phyloP scores from a whole-genome alignment of 2,888 invertebrate genomes.

The Apotomis turbidana region DNA sequence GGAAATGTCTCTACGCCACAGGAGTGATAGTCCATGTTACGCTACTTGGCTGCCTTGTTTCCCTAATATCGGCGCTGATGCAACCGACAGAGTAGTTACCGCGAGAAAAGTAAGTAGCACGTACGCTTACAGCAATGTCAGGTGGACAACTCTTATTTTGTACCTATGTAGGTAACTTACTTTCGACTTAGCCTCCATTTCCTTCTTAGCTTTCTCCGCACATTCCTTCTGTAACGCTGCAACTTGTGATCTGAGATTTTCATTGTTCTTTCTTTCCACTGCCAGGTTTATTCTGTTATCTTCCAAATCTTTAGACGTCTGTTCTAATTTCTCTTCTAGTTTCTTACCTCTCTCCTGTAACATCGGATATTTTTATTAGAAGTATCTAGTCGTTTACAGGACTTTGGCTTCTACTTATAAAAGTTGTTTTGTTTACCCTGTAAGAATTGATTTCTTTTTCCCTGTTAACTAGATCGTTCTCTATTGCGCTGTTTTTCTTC shows the following conservation, averaged over 20 bases:
- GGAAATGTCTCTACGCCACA: too few relatives aligned
- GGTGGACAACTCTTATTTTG: too few relatives aligned
- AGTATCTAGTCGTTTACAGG: too few relatives aligned
- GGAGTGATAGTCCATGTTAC: too few relatives aligned
- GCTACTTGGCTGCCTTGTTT: too few relatives aligned
- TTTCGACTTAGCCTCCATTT: constrained; percentile 77
- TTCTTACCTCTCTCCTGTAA: constrained; percentile 71
- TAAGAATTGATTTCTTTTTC: constrained; percentile 71
- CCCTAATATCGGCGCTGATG: too few relatives aligned
- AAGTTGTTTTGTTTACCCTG: constrained; percentile 16
- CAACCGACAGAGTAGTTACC: too few relatives aligned
- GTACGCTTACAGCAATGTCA: too few relatives aligned
- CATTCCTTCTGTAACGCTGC: constrained; percentile 65
- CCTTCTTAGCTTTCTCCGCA: constrained; percentile 63
- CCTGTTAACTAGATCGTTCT: constrained; percentile 63
- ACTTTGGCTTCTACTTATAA: not conserved
- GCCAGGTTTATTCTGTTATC: constrained; percentile 67
- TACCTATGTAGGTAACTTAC: constrained; percentile 45
- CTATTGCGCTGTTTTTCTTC: constrained; percentile 53
- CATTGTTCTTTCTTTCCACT: constrained; percentile 65
- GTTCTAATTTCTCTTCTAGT: constrained; percentile 59
- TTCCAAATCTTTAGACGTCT: constrained; percentile 59
- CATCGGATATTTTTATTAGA: constrained; percentile 34
- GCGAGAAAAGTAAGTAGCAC: too few relatives aligned
- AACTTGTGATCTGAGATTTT: constrained; percentile 64